Evolutionary conservation across 2,797 vertebrate genomes (phyloP).

Genomic region (Agapornis canus): DNA sequence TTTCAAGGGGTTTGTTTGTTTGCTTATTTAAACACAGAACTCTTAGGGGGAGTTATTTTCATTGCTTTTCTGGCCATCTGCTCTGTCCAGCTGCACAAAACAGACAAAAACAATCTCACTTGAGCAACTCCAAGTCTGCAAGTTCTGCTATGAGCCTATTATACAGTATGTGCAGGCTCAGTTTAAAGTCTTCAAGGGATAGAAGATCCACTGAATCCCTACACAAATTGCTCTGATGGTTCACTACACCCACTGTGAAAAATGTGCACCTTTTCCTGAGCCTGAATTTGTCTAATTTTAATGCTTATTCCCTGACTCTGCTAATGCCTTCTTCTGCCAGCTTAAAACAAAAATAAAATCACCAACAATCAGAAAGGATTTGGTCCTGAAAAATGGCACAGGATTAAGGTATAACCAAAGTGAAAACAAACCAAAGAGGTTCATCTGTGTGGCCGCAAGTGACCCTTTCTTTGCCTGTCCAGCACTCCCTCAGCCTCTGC

Average conservation of each 20-base stretch:
- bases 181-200: neutral
- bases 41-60: conserved; percentile 17
- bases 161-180: neutral
- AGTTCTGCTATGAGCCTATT: neutral
- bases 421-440: neutral
- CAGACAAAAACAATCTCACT: conserved; percentile 19
- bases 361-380: neutral
- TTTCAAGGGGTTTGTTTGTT: conserved; percentile 53
- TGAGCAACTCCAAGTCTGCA: neutral
- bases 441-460: neutral
- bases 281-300: neutral
- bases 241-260: neutral
- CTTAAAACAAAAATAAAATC: neutral
- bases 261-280: neutral
- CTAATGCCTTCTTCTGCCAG: neutral
- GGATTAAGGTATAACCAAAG: neutral
- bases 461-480: neutral
- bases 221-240: neutral
- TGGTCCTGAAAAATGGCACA: neutral
- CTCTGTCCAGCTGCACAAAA: conserved; percentile 45
- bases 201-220: neutral
- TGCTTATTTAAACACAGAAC: conserved; percentile 43
- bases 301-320: neutral
- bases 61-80: conserved; percentile 54
- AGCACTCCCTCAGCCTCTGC: neutral